These are phyloP conservation scores for Larimichthys crocea DNA, from an alignment of 2,113 vertebrate genomes.

Conservation along the genomic window DNA sequence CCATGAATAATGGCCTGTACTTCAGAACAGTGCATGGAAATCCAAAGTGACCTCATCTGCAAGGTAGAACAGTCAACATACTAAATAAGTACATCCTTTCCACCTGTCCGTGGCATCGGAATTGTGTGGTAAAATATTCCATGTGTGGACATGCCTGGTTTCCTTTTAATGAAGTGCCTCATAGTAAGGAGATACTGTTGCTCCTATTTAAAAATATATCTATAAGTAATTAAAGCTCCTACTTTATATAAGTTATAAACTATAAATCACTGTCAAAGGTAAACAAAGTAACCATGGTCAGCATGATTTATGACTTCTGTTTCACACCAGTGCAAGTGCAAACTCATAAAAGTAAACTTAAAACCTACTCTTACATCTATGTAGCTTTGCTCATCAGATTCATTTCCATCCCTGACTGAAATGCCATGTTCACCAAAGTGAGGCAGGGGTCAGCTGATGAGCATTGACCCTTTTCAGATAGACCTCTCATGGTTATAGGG, in stretches of 20 bases:
- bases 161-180: neutral
- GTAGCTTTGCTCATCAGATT: neutral
- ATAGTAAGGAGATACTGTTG: neutral
- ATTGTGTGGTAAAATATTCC: neutral
- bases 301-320: slow-evolving; percentile 29
- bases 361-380: neutral
- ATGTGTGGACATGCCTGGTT: neutral
- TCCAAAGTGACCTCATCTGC: slow-evolving; percentile 44
- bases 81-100: neutral
- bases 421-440: too few relatives aligned
- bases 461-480: neutral
- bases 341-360: neutral
- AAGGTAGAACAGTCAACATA: neutral
- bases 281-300: neutral
- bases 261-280: slow-evolving; percentile 42
- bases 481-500: neutral
- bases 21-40: slow-evolving; percentile 13
- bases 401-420: too few relatives aligned
- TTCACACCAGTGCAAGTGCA: neutral
- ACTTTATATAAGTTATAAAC: slow-evolving; percentile 8
- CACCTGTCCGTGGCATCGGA: neutral
- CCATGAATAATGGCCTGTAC: slow-evolving; percentile 34
- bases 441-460: neutral
- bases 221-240: neutral
- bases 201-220: neutral